Percentiles rank a stretch among this genome's conserved stretches.
Evolutionary conservation across 2,888 invertebrate genomes (phyloP).

Genomic region (Argyresthia albistria): DNA sequence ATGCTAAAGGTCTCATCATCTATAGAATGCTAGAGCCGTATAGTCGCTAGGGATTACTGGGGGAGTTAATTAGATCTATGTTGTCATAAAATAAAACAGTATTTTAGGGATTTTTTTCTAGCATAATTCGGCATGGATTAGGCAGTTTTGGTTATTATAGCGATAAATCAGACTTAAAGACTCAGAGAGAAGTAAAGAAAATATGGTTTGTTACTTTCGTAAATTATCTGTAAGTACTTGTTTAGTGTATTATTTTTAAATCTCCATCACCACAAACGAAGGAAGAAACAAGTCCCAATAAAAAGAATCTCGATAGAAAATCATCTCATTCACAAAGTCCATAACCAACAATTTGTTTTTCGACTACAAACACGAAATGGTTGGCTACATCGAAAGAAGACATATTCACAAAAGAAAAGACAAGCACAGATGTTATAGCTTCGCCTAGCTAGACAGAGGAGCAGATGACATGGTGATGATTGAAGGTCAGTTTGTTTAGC

Average conservation of each 20-base stretch:
- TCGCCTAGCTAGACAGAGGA: conserved; percentile 15
- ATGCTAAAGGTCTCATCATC: too few species aligned
- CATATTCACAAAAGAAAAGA: not conserved
- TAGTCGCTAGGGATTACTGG: too few species aligned
- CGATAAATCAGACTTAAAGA: too few species aligned
- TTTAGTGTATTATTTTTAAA: not conserved
- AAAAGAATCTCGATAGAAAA: not conserved
- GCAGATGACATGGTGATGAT: conserved; percentile 58
- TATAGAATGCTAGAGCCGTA: too few species aligned
- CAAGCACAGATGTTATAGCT: not conserved
- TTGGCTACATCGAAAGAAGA: not conserved
- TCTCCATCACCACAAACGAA: not conserved
- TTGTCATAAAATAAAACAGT: too few species aligned
- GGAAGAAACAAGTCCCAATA: not conserved
- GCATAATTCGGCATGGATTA: too few species aligned
- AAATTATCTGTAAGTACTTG: not conserved
- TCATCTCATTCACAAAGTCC: not conserved
- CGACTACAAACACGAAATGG: too few species aligned
- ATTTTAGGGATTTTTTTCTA: too few species aligned
- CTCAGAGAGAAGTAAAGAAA: too few species aligned
- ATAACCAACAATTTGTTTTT: not conserved
- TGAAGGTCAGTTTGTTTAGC: conserved; percentile 25
- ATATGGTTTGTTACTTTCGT: too few species aligned
- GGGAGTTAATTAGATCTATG: too few species aligned
- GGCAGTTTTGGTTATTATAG: too few species aligned